These are phyloP conservation scores for Temnothorax ravouxi DNA, from an alignment of 2,888 invertebrate species.

Conservation along the genomic window DNA sequence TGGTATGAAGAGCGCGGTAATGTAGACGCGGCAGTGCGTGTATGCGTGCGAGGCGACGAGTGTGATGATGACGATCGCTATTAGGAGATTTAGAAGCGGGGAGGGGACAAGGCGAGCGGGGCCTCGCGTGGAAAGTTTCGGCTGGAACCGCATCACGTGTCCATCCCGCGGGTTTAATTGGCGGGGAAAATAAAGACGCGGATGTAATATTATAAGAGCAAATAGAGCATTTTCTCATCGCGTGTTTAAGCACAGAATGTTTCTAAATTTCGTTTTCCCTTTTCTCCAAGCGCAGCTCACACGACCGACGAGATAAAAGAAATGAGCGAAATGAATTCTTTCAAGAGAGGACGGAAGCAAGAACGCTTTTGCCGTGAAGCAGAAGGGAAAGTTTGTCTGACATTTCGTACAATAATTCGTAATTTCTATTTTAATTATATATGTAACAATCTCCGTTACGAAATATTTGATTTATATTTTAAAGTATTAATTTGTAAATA, in stretches of 20 bases:
- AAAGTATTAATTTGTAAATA: neutral
- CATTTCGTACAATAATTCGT: neutral
- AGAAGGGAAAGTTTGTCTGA: neutral
- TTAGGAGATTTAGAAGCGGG: conserved; percentile 53
- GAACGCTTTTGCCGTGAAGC: no score
- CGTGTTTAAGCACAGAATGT: neutral
- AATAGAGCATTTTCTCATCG: neutral
- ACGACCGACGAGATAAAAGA: neutral
- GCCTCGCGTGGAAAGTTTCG: conserved; percentile 46
- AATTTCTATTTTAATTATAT: neutral
- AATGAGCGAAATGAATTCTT: neutral
- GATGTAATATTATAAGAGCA: neutral
- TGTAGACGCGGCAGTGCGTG: neutral
- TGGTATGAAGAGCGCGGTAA: conserved; percentile 20
- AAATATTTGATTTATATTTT: neutral
- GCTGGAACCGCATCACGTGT: conserved; percentile 28
- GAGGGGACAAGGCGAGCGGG: neutral
- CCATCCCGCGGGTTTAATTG: conserved; percentile 36
- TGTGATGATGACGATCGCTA: conserved; percentile 44
- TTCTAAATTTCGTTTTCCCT: neutral
- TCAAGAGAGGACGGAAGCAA: neutral
- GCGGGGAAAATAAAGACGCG: neutral
- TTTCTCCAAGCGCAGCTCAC: neutral
- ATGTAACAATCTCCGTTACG: neutral
- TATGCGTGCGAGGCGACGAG: conserved; percentile 36